A percentile compares a stretch with the other conserved stretches of the same genome.
Conservation (phyloP, 2,888 invertebrate species). For the Heliconius ismenius region DNA sequence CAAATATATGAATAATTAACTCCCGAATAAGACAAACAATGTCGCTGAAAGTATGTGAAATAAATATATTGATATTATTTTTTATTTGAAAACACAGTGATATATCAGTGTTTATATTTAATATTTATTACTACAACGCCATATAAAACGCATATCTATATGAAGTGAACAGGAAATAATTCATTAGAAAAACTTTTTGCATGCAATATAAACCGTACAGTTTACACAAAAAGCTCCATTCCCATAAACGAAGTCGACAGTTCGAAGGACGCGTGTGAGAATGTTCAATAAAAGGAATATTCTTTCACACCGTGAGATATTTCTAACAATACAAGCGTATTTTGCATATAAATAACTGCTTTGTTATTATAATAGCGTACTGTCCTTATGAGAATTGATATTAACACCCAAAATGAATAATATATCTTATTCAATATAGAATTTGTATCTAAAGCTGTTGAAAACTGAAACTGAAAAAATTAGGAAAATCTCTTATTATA, state of each 20-base stretch:
- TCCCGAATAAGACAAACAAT: too few relatives aligned
- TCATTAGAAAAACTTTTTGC: not conserved
- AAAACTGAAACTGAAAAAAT: not conserved
- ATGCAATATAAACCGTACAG: not conserved
- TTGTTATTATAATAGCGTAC: slow-evolving; percentile 38
- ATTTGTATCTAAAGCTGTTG: not conserved
- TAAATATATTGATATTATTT: not conserved
- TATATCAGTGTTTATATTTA: not conserved
- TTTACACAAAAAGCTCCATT: slow-evolving; percentile 18
- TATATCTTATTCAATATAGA: not conserved
- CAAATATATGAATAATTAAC: too few relatives aligned
- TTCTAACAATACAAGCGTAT: slow-evolving; percentile 44
- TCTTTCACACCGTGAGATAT: slow-evolving; percentile 44
- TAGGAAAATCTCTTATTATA: too few relatives aligned
- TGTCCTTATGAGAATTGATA: slow-evolving; percentile 38
- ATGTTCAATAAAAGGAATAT: slow-evolving; percentile 30
- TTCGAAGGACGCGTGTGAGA: slow-evolving; percentile 24
- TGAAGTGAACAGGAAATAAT: not conserved
- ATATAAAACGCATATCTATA: not conserved
- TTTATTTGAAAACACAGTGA: not conserved
- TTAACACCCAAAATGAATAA: slow-evolving; percentile 16
- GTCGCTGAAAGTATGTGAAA: not conserved
- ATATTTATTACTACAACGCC: not conserved
- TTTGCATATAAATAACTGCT: slow-evolving; percentile 43
- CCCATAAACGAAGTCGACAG: slow-evolving; percentile 11